A percentile compares a stretch with the other conserved stretches of the same genome.
These are phyloP conservation scores for Cancer borealis DNA, from an alignment of 2,888 invertebrate genomes.

Conservation along the genomic window DNA sequence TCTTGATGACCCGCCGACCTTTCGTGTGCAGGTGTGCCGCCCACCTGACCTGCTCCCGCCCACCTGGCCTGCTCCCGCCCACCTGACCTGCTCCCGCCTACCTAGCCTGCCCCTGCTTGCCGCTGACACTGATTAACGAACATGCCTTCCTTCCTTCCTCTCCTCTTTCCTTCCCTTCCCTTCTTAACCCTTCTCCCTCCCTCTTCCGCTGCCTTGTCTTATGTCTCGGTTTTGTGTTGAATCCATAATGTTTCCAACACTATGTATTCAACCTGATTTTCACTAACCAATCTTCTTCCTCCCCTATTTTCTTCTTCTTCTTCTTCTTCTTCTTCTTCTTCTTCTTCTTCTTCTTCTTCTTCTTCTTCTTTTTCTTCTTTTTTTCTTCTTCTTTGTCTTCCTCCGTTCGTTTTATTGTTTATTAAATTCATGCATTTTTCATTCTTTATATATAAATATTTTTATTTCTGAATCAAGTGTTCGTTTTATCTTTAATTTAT, in stretches of 20 bases:
- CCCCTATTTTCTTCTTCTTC: not conserved
- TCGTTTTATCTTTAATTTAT: not conserved
- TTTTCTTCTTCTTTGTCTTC: not conserved
- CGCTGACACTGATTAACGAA: too few species aligned
- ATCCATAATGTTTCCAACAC: not conserved
- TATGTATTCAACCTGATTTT: not conserved
- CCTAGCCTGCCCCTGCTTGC: not conserved
- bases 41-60: slow-evolving; percentile 34
- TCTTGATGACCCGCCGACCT: slow-evolving; percentile 34
- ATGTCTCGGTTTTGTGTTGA: not conserved
- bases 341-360: not conserved
- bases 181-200: not conserved
- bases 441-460: not conserved
- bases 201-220: not conserved
- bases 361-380: not conserved
- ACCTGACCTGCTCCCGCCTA: not conserved
- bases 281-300: not conserved
- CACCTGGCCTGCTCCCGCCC: not conserved
- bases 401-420: not conserved
- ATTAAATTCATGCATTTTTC: not conserved
- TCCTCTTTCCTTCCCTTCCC: not conserved
- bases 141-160: not conserved
- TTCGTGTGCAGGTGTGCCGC: slow-evolving; percentile 34
- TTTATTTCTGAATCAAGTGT: not conserved
- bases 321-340: too few species aligned